Evolutionary conservation across 2,888 invertebrate genomes (phyloP), one percentile per base, ranked within the genome.

Genomic region (Epinotia bilunana): DNA sequence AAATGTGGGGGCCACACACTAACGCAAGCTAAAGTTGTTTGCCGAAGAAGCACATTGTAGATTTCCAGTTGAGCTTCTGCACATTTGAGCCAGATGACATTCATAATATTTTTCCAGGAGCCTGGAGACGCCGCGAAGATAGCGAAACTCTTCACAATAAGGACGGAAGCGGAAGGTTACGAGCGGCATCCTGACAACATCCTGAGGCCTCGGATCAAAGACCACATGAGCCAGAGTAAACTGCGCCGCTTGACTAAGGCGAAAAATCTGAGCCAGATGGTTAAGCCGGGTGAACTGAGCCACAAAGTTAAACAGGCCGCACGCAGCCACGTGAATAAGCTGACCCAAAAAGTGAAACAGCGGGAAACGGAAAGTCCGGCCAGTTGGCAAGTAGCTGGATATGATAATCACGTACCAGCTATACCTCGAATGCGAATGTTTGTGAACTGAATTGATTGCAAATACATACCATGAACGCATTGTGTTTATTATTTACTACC

Each of bases 81-180:
- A 55, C 4, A 9, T 3, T n/a, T 55, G n/a, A 7, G 9, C 9
- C 57, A 18, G 11, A 58, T 67, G 6, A n/a, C 33, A 18, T 33
- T 11, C 13, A 7, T 20, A 46, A 9, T 39, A 57, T 55, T 55
- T 3, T 33, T 55, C 13, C 18, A 67, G 67, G 33, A 39, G 39
- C 67, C 67, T 18, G 67, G 67, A 9, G 12, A 39, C 20, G 33
- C 67, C 1, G 20, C 33, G 13, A 67, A 57, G 18, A 13, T 67
- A 3, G 67, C 67, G 6, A 57, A 57, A 13, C 67, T 67, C 18
- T 67, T 57, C 57, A 67, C 39, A 67, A 33, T 67, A 20, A 18
- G 55, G 39, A 4, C 20, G 67, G 9, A 55, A 7, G 55, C 20
- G 67, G 9, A 55, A 7, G 55, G 49, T 2, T 67, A 67, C 39